Evolutionary conservation across 2,797 vertebrate genomes (phyloP), one percentile per base, ranked within the genome.

Genomic region (Siniperca obscura): DNA sequence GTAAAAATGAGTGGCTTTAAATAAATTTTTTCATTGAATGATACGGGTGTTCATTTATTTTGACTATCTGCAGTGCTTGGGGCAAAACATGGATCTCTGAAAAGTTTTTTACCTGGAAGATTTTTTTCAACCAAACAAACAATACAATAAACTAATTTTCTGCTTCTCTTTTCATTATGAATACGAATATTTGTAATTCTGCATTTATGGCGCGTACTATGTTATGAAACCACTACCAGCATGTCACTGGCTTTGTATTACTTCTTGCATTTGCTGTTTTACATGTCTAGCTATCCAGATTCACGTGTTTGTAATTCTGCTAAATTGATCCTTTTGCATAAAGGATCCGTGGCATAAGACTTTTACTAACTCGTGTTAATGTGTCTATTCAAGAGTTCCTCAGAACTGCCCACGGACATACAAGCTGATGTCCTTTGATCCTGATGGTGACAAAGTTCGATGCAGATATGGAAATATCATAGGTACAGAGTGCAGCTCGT

Each of bases 391-490:
- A 71, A 93, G 93, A 74, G 78, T 92, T 53, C 93, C 93, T 56
- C 65, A 89, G 73, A 94, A 95, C 86, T 95, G 94, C 82, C 85
- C 73, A 1, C 81, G 93, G 19, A 62, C 82, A 16, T 90, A 91
- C 81, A 86, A 73, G 22, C 56, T 93, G 68, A 53, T 78, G 40
- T 19, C 90, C 22, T 89, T 84, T 74, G 94, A 94, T 72, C 84
- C 92, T 25, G 94, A 94, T 38, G 88, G 86, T 9, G 94, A 94
- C 78, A 53, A 7, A 13, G 94, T 94, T 50, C 89, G 80, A 42
- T 93, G 90, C 60, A 66, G 89, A 81, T 93, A 92, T 70, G 93
- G 88, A 70, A 79, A 10, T 16, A 0, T 11, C 10, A 0, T 0
- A 1, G 0, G 2, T 2, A 0, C 0, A 0, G 92, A 95, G 77